These are phyloP conservation scores for Diadromus collaris DNA, from an alignment of 2,888 invertebrate genomes.

Conservation along the genomic window DNA sequence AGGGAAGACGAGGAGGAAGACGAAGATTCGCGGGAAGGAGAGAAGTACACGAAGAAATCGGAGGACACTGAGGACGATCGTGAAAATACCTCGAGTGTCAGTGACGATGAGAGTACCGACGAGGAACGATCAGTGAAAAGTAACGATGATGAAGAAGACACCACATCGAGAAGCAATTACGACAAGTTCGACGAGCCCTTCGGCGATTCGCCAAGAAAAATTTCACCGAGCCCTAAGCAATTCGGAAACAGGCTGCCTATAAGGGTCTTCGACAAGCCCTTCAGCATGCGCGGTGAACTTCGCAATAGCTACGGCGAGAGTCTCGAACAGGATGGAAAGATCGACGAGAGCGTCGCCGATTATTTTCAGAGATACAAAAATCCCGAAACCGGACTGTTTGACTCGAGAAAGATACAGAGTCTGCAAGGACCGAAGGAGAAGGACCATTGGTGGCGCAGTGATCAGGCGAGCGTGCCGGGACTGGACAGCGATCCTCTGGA, in stretches of 20 bases:
- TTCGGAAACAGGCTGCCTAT: conserved; percentile 60
- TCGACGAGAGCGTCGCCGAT: conserved; percentile 73
- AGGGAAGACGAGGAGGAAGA: conserved; percentile 38
- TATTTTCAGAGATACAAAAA: conserved; percentile 71
- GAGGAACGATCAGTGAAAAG: conserved; percentile 29
- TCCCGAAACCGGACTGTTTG: conserved; percentile 66
- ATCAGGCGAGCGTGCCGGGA: conserved; percentile 2
- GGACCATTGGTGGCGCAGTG: conserved; percentile 45
- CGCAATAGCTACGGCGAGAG: conserved; percentile 77
- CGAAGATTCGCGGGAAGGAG: conserved; percentile 40
- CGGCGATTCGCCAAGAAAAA: background rate
- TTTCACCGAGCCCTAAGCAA: background rate
- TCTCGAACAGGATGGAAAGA: conserved; percentile 69
- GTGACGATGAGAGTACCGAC: conserved; percentile 23
- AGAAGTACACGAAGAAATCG: conserved; percentile 28
- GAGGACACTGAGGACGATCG: conserved; percentile 36
- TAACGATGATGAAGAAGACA: conserved; percentile 58
- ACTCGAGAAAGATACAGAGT: conserved; percentile 52
- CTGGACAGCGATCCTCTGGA: background rate
- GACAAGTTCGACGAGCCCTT: conserved; percentile 40
- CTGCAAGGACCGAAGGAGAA: conserved; percentile 43
- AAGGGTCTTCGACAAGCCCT: conserved; percentile 53
- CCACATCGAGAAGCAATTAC: conserved; percentile 54
- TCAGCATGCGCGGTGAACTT: conserved; percentile 62
- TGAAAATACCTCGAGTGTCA: conserved; percentile 37